phyloP scores from a whole-genome alignment of 2,797 vertebrate genomes.

The Poecile montanus region DNA sequence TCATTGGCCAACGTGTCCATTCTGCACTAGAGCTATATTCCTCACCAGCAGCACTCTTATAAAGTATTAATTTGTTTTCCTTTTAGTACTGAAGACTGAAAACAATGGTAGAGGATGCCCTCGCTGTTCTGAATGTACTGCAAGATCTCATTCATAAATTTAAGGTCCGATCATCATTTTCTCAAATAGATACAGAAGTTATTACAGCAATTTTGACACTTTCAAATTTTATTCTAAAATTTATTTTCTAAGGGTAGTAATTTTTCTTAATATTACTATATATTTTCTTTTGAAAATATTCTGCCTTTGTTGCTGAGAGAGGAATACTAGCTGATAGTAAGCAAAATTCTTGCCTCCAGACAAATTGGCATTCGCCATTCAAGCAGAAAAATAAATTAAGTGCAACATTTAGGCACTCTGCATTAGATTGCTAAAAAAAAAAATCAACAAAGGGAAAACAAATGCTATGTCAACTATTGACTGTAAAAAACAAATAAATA shows the following conservation, averaged over 20 bases:
- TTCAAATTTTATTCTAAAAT: slow-evolving; percentile 31
- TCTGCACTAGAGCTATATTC: not conserved
- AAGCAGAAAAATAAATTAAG: slow-evolving; percentile 75
- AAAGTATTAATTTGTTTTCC: not conserved
- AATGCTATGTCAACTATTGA: not conserved
- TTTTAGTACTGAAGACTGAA: not conserved
- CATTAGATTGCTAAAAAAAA: not conserved
- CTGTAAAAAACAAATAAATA: not conserved
- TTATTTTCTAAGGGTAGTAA: not conserved
- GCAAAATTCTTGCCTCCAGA: slow-evolving; percentile 56
- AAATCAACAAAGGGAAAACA: slow-evolving; percentile 6
- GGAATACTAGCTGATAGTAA: slow-evolving; percentile 12
- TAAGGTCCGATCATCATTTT: not conserved
- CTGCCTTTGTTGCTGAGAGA: slow-evolving; percentile 38
- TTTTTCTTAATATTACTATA: not conserved
- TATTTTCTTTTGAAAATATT: slow-evolving; percentile 13
- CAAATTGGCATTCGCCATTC: slow-evolving; percentile 60
- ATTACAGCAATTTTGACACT: not conserved
- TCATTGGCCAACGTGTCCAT: fast-evolving
- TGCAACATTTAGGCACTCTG: slow-evolving; percentile 66
- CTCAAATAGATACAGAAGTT: not conserved
- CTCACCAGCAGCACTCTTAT: not conserved
- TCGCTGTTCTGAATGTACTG: not conserved
- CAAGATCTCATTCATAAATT: not conserved
- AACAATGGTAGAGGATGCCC: not conserved